Percentiles rank a stretch among this genome's conserved stretches.
Conservation (phyloP, 2,797 vertebrate genomes). For the Avahi laniger region DNA sequence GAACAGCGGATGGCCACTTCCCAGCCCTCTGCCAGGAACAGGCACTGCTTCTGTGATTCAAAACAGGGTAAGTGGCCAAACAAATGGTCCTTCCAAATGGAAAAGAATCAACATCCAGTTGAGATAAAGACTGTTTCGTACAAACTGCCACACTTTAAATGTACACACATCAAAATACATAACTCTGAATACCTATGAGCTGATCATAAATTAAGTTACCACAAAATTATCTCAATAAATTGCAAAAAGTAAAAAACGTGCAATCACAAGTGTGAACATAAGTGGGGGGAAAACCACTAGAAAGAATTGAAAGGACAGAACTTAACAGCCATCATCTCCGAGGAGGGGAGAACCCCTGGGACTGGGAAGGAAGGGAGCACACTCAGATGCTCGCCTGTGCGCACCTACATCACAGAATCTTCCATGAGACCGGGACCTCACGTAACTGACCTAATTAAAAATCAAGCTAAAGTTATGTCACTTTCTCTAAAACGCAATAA, state of each 20-base stretch:
- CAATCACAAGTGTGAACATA: neutral
- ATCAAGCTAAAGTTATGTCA: neutral
- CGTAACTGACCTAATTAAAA: neutral
- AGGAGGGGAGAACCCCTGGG: neutral
- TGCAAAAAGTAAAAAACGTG: neutral
- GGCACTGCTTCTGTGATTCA: neutral
- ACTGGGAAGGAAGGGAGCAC: neutral
- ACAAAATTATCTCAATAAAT: neutral
- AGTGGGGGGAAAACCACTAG: neutral
- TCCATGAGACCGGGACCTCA: too few relatives aligned
- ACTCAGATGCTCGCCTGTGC: fast-evolving
- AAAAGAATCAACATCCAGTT: neutral
- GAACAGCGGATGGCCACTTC: fast-evolving
- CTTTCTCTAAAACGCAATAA: neutral
- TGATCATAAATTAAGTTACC: neutral
- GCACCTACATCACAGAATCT: neutral
- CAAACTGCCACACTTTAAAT: neutral
- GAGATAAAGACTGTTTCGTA: neutral
- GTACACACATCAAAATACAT: neutral
- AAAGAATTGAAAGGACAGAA: neutral
- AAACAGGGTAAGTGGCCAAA: neutral
- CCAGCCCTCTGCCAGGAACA: neutral
- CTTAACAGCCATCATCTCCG: neutral
- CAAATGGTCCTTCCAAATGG: neutral
- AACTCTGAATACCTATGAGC: neutral